phyloP scores from a whole-genome alignment of 2,113 vertebrate genomes.

The Amia ocellicauda region DNA sequence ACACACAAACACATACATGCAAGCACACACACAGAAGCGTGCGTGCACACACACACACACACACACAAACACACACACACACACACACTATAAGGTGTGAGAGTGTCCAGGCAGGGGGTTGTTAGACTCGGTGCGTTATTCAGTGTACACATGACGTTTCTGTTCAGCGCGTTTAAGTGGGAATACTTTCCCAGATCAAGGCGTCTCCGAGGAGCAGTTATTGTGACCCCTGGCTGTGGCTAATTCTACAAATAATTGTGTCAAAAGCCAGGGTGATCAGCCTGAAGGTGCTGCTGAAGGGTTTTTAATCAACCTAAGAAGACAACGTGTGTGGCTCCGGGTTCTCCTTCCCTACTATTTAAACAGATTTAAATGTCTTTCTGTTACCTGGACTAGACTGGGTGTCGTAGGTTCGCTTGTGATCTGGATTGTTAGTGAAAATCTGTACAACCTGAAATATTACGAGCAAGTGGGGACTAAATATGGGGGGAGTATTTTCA shows the following conservation, averaged over 20 bases:
- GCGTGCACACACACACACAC: no score
- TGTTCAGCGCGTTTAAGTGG: neutral
- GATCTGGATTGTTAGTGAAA: no score
- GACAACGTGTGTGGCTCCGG: neutral
- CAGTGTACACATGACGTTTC: neutral
- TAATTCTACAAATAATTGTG: neutral
- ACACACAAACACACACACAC: no score
- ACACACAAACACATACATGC: no score
- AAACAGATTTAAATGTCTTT: neutral
- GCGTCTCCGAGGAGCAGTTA: neutral
- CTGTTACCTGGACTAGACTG: neutral
- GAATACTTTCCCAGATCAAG: neutral
- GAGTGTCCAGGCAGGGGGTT: no score
- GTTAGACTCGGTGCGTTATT: neutral
- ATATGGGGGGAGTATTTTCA: no score
- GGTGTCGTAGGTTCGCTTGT: no score
- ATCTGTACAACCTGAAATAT: no score
- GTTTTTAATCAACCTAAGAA: slow-evolving; percentile 3
- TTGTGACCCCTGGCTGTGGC: neutral
- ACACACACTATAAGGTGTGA: no score
- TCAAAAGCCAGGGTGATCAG: neutral
- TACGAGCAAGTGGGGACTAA: no score
- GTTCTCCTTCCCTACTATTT: neutral
- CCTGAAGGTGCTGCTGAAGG: neutral
- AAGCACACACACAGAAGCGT: no score